Conservation (phyloP, 2,113 vertebrate genomes). For the Todiramphus saurophagus region DNA sequence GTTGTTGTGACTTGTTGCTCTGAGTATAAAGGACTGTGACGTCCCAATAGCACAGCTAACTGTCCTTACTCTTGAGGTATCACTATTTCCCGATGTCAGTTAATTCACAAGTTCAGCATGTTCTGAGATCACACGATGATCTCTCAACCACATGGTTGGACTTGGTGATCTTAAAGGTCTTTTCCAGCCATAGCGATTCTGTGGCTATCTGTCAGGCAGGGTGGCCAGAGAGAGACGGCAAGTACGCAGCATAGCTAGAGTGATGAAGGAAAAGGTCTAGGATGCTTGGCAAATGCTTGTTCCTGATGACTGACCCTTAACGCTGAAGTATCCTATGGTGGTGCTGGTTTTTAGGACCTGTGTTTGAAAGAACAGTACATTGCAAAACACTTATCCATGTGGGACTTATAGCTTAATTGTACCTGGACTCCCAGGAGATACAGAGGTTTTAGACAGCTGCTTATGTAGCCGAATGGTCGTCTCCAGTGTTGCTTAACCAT, state of each 20-base stretch:
- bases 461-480: not conserved
- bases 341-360: not conserved
- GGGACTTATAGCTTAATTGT: not conserved
- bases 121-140: too few species aligned
- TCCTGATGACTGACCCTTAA: not conserved
- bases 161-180: too few species aligned
- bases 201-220: not conserved
- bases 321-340: rapidly evolving
- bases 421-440: not conserved
- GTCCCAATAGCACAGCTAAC: not conserved
- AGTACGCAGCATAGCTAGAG: rapidly evolving
- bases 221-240: not conserved
- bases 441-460: not conserved
- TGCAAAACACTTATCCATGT: not conserved
- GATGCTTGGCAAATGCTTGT: not conserved
- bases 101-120: not conserved
- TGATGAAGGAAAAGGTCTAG: not conserved
- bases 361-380: not conserved
- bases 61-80: not conserved
- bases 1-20: not conserved
- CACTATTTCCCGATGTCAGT: not conserved
- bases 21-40: not conserved
- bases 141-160: too few species aligned
- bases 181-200: too few species aligned
- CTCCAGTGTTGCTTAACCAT: not conserved